Conservation (phyloP, 2,113 vertebrate species). For the Genyomyrus donnyi region DNA sequence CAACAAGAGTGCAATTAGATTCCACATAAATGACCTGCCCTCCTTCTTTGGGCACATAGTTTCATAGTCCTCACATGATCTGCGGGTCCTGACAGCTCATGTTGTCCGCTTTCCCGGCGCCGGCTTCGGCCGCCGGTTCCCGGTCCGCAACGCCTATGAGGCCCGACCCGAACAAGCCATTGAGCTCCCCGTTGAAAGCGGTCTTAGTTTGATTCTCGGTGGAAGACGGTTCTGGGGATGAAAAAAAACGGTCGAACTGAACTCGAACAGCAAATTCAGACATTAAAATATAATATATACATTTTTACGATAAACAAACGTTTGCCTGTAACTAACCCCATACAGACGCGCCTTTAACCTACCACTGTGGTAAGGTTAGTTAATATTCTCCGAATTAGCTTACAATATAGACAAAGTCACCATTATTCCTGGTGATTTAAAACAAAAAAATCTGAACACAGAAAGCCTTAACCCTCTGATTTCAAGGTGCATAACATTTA, state of each 20-base stretch:
- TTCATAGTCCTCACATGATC: conserved; percentile 75
- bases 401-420: neutral
- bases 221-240: conserved; percentile 56
- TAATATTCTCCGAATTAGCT: neutral
- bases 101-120: conserved; percentile 62
- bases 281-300: neutral
- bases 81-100: conserved; percentile 73
- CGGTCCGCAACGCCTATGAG: conserved; percentile 63
- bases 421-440: neutral
- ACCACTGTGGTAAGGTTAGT: neutral
- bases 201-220: conserved; percentile 65
- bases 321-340: neutral
- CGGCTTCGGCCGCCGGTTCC: conserved; percentile 60
- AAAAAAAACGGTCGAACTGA: neutral
- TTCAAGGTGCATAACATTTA: neutral
- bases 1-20: neutral
- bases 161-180: conserved; percentile 80
- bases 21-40: neutral
- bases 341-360: neutral
- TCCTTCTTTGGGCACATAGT: neutral
- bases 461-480: neutral
- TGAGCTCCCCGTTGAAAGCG: conserved; percentile 86
- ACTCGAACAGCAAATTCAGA: neutral
- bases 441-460: neutral
- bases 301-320: neutral